Evolutionary conservation across 2,113 vertebrate species (phyloP).

Genomic region (Bucco capensis): DNA sequence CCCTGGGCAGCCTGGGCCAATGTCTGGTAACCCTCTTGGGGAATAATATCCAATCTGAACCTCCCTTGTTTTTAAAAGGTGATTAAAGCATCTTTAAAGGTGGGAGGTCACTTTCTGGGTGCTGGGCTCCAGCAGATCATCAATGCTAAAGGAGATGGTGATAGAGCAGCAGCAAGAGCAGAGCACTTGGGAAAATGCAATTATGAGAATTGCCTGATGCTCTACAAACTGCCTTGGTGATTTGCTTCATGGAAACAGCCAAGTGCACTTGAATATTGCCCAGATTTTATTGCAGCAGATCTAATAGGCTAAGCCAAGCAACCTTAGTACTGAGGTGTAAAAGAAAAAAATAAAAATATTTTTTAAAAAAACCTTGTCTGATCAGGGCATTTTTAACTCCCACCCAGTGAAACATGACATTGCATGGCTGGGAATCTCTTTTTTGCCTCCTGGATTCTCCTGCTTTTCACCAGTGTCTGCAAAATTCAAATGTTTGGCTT

Average conservation of each 20-base stretch:
- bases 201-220: not conserved
- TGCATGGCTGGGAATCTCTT: not conserved
- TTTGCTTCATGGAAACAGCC: not conserved
- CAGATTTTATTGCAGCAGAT: not conserved
- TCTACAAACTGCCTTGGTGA: not conserved
- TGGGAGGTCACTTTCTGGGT: not conserved
- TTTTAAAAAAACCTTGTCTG: not conserved
- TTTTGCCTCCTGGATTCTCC: not conserved
- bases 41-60: too few relatives aligned
- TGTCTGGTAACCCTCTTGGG: too few relatives aligned
- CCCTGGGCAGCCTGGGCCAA: too few relatives aligned
- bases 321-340: not conserved
- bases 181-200: constrained; percentile 16
- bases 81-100: not conserved
- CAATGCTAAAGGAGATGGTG: not conserved
- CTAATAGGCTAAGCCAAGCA: not conserved
- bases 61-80: too few relatives aligned
- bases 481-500: not conserved
- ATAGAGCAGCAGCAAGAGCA: not conserved
- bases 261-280: not conserved
- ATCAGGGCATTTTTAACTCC: not conserved
- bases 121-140: not conserved
- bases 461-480: fast-evolving
- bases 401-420: not conserved
- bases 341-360: not conserved